Evolutionary conservation across 2,888 invertebrate species (phyloP), one percentile per base, ranked within the genome.

Genomic region (Cremastobaeus sp.): DNA sequence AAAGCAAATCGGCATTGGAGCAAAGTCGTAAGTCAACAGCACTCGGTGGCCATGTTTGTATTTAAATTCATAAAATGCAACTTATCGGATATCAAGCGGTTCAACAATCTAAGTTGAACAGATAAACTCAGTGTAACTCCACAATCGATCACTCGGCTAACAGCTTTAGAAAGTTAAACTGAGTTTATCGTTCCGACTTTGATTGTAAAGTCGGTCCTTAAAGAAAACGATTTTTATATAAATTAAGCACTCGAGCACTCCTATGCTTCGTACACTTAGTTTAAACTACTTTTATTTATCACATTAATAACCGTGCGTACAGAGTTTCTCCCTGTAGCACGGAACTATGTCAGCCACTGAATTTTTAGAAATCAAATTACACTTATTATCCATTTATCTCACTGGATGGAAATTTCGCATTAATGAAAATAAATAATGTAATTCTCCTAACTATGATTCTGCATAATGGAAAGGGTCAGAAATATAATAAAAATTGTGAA

Each of bases 101-200:
- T 52, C 55, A 30, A 59, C 68, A 54, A 64, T 68, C 57, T 45
- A 74, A 74, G 62, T 68, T 68, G 47, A 34, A 43, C 50, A 55
- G 48, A 64, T 64, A 68, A 74, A 74, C 73, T 68, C 66, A 12
- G 64, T 69, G 47, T 64, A 69, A 74, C 74, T 64, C 48, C 8
- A 69, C 69, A 69, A 74, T 74, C 69, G 69, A 74, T 74, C 65
- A 71, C 65, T 65, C 65, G 28, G 71, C 55, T 64, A 59, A 71
- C 64, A 71, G 59, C 71, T 64, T 65, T 52, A 48, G 64, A 62
- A 69, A 69, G 69, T 69, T 74, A 64, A 54, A 69, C 64, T 39
- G 64, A 74, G 74, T 74, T 74, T 70, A 74, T 70, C 62, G 69
- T 64, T 68, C 62, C 32, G 68, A 64, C 73, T 68, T 68, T 50